Evolutionary conservation across 2,113 vertebrate genomes (phyloP).

Genomic region (Gracilinanus agilis): DNA sequence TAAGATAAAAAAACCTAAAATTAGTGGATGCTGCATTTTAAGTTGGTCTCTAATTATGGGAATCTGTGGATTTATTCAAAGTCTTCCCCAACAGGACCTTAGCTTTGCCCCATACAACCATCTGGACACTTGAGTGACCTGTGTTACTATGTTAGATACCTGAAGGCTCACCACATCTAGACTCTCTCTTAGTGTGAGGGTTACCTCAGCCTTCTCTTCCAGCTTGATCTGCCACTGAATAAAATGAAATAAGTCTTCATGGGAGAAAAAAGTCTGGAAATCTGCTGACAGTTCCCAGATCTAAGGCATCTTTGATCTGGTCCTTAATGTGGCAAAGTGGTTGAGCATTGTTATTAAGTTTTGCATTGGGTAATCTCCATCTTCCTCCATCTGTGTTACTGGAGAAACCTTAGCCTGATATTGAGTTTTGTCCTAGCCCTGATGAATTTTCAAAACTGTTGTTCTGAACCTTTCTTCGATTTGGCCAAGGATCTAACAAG

Average conservation of each 20-base stretch:
- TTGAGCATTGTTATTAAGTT: constrained; percentile 42
- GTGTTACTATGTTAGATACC: background rate
- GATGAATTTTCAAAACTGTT: constrained; percentile 63
- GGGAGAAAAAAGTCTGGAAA: constrained; percentile 8
- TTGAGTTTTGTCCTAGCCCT: constrained; percentile 50
- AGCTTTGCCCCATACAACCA: background rate
- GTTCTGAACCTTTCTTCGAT: constrained; percentile 63
- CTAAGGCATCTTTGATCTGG: constrained; percentile 29
- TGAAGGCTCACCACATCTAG: background rate
- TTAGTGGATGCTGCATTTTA: background rate
- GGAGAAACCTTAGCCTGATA: constrained; percentile 45
- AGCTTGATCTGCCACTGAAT: background rate
- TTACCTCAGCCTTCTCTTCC: background rate
- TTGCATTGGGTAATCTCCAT: background rate
- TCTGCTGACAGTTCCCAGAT: constrained; percentile 36
- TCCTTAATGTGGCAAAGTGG: constrained; percentile 7
- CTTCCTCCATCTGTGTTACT: constrained; percentile 52
- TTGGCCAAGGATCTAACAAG: constrained; percentile 60
- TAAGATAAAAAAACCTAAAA: constrained; percentile 6
- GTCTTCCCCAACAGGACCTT: background rate
- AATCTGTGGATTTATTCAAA: constrained; percentile 1
- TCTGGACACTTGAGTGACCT: background rate
- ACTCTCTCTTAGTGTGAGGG: background rate
- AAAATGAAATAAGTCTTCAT: background rate
- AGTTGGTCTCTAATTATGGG: background rate